A percentile compares a stretch with the other conserved stretches of the same genome.
phyloP scores from a whole-genome alignment of 1,140 invertebrate genomes.

The Drosophila teissieri region DNA sequence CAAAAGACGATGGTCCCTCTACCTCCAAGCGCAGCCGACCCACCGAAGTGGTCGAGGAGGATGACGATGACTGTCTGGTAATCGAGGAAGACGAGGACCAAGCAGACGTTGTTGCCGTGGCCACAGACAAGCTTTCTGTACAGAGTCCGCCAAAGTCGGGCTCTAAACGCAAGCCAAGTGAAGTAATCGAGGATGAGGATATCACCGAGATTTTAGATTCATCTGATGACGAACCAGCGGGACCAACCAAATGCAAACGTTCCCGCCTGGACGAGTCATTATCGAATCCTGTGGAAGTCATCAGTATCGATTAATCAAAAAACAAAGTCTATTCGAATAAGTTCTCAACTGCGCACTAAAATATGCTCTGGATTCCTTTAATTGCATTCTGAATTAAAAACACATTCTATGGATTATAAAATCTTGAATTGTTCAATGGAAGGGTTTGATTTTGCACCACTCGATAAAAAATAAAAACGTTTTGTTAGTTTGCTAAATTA shows the following conservation, averaged over 20 bases:
- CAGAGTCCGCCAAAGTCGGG: constrained; percentile 47
- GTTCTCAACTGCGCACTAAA: background rate
- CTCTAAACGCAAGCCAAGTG: constrained; percentile 66
- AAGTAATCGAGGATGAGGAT: constrained; percentile 65
- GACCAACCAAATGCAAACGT: constrained; percentile 84
- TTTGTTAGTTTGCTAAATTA: too few relatives aligned
- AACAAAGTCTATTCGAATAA: background rate
- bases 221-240: constrained; percentile 73
- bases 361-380: background rate
- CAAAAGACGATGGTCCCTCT: constrained; percentile 58
- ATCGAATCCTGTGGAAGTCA: constrained; percentile 40
- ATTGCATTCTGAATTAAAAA: constrained; percentile 2
- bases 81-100: constrained; percentile 82
- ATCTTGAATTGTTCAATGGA: background rate
- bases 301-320: constrained; percentile 66
- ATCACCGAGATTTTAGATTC: constrained; percentile 72
- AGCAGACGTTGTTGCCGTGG: constrained; percentile 42
- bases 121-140: constrained; percentile 50
- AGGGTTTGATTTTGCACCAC: too few relatives aligned
- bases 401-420: background rate
- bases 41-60: constrained; percentile 69
- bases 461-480: too few relatives aligned
- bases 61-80: constrained; percentile 85
- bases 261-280: constrained; percentile 39
- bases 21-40: constrained; percentile 71